phyloP scores from a whole-genome alignment of 2,797 vertebrate genomes.

The Pangasius larnaudii region DNA sequence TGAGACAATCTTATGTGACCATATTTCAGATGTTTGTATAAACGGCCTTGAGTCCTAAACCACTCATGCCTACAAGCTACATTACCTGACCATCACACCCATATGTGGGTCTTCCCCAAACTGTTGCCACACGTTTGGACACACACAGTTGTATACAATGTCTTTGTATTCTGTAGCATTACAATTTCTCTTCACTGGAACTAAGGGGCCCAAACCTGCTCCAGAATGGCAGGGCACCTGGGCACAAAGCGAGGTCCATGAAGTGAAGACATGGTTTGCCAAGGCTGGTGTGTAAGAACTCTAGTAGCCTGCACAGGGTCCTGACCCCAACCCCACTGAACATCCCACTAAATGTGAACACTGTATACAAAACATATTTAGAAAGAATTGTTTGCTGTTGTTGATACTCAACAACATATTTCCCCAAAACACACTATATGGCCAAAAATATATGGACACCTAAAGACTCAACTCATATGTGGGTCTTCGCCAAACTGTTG shows the following conservation, averaged over 20 bases:
- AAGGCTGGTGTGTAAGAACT: no score
- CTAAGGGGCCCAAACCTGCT: no score
- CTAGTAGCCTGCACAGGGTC: no score
- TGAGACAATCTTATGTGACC: neutral
- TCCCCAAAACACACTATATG: neutral
- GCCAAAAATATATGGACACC: no score
- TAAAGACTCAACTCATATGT: no score
- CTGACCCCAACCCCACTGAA: no score
- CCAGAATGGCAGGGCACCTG: neutral
- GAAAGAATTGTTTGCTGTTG: slow-evolving; percentile 33
- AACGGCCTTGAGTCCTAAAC: neutral
- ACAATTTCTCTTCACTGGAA: no score
- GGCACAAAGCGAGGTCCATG: neutral
- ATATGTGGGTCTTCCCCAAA: neutral
- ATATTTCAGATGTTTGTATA: neutral
- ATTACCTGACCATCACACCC: neutral
- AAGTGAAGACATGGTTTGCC: no score
- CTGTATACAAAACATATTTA: slow-evolving; percentile 63
- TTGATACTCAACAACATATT: neutral
- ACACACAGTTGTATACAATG: neutral
- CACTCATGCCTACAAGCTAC: neutral
- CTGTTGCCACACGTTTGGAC: no score
- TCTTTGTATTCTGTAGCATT: neutral
- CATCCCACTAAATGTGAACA: neutral
- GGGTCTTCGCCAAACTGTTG: no score